These are phyloP conservation scores for Synodontis membranacea DNA, from an alignment of 2,113 vertebrate species.

Conservation along the genomic window DNA sequence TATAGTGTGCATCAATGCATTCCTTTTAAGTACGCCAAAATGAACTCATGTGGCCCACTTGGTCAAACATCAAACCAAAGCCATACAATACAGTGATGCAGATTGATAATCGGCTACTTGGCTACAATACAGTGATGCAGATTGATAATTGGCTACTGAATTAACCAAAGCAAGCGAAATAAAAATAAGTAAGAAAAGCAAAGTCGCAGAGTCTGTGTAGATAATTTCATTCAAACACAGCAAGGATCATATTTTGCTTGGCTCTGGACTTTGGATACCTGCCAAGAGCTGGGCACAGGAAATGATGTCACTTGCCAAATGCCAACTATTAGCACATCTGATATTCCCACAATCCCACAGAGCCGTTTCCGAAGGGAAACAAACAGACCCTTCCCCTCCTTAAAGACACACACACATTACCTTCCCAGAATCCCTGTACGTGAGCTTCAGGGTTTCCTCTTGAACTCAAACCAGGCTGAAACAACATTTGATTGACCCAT, in stretches of 20 bases:
- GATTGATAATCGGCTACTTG: neutral
- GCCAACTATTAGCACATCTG: slow-evolving; percentile 49
- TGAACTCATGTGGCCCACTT: neutral
- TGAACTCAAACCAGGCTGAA: neutral
- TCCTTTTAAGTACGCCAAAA: neutral
- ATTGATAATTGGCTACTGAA: neutral
- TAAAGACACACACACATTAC: slow-evolving; percentile 20
- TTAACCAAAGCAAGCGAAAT: neutral
- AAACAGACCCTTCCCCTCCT: slow-evolving; percentile 36
- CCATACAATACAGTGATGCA: neutral
- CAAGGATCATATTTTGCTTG: slow-evolving; percentile 26
- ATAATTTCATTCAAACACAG: slow-evolving; percentile 30
- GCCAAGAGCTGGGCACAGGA: slow-evolving; percentile 45
- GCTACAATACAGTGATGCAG: neutral
- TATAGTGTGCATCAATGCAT: neutral
- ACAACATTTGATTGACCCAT: neutral
- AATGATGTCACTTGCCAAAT: slow-evolving; percentile 45
- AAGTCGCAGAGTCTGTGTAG: slow-evolving; percentile 13
- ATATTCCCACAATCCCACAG: slow-evolving; percentile 53
- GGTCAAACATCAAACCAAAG: neutral
- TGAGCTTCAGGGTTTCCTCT: slow-evolving; percentile 25
- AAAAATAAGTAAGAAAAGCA: slow-evolving; percentile 20
- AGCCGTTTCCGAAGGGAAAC: slow-evolving; percentile 48
- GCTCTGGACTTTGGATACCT: slow-evolving; percentile 16
- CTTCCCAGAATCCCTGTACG: slow-evolving; percentile 5